Base-by-base conservation (phyloP, 92 coral and sea anemone genomes). In the Zoanthus solanderi region DNA sequence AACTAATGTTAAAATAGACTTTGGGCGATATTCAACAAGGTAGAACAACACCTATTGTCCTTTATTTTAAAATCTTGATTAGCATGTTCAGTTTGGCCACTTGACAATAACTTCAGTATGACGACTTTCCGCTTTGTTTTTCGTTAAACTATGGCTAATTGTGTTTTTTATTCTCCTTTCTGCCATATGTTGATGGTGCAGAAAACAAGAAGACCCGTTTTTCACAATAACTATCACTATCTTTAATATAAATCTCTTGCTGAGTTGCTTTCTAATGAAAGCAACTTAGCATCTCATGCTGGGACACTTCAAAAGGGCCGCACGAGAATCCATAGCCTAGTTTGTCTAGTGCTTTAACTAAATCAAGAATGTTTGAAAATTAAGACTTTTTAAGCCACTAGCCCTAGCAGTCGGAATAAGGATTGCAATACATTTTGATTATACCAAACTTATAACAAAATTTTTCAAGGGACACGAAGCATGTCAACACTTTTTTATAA, bases 11-110 rank as follows among this genome's bases (percentile, higher is more conserved):
- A 91, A 93, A 87, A 93, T 91, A 83, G 92, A 77, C 78, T 61
- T 78, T 87, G 88, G 81, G 93, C 92, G 79, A 87, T 88, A 89
- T 88, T 90, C 87, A 93, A 87, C 87, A 87, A 81, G 90, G 75
- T 93, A 93, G 96, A 95, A 93, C 96, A 95, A 95, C 98, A 95
- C 73, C 84, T 93, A 91, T 95, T 95, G 98, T 95, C 32, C 81
- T 66, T 83, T 83, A 90, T 90, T 94, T 94, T 83, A 93, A 83
- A 75, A 86, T 90, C 56, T 88, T 95, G 88, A 95, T 95, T 93
- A 93, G 92, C 96, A 95, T 94, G 93, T 86, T 84, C 69, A 91
- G 91, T 75, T 89, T 83, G 71, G 87, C 63, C 85, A 79, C 88
- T 88, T 88, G 87, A 95, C 96, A 95, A 91, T 93, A 91, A 93